Base-by-base conservation (phyloP, 2,797 vertebrate genomes). In the Crax fasciolata region DNA sequence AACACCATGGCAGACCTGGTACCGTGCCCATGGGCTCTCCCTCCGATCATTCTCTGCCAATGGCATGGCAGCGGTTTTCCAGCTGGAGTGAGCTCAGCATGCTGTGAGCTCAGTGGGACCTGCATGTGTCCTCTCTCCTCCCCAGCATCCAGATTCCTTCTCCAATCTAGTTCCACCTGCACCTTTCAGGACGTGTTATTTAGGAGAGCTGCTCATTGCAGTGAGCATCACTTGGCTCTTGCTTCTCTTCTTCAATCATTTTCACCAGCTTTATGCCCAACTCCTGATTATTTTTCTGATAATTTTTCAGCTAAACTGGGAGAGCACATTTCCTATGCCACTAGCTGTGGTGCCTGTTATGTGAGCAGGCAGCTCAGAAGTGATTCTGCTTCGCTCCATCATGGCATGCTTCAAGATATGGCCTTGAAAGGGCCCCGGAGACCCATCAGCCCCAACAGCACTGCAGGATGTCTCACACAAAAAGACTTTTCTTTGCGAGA, bases 41-140 rank as follows among this genome's bases (percentile, higher is more conserved):
- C 82, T 39, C 49, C 49, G 49, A 57, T 86, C 62, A 32, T 93
- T 80, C 74, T 59, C 91, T 79, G 89, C 78, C 73, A 87, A 48
- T 71, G 79, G 68, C 75, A 65, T 41, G 25, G 25, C 63, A 68
- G 55, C 68, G 86, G 39, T 91, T 76, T 81, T 66, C 87, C 83
- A 35, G 79, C 59, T 18, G 62, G 63, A 92, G 86, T 41, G 1
- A 78, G n/a, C 93, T 80, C 57, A 58, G n/a, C 63, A 54, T 49
- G 78, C 71, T 54, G 59, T 20, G 0, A 7, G 73, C 92, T 90
- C 89, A 68, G 83, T 14, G 2, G 85, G 90, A 38, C 77, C 68
- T 12, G 77, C 10, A 1, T 57, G 58, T 55, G 74, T 65, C 78
- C 57, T 51, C 54, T 35, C 18, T 44, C 66, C 74, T 90, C 68